Conservation (phyloP, 2,797 vertebrate species). For the Eleutherodactylus coqui region DNA sequence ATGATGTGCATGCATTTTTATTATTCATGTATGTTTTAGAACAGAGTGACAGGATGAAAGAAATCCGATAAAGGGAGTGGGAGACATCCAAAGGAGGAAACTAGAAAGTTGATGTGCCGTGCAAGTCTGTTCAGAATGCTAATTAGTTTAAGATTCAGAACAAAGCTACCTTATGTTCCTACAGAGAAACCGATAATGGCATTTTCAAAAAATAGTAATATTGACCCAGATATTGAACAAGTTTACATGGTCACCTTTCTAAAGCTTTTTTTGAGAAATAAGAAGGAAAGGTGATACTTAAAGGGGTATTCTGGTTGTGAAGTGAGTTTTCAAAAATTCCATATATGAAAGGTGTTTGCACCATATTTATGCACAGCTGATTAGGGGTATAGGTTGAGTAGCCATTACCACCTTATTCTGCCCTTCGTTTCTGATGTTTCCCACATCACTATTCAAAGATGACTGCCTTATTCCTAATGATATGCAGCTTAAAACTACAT, state of each 20-base stretch:
- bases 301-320: too few relatives aligned
- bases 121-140: slow-evolving; percentile 42
- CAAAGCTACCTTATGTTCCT: slow-evolving; percentile 33
- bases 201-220: slow-evolving; percentile 26
- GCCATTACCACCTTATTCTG: too few relatives aligned
- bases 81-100: slow-evolving; percentile 40
- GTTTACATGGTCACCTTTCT: neutral
- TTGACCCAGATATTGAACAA: slow-evolving; percentile 33
- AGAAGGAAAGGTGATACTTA: neutral
- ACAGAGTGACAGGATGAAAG: slow-evolving; percentile 58
- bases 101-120: slow-evolving; percentile 42
- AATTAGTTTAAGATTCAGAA: slow-evolving; percentile 42
- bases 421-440: too few relatives aligned
- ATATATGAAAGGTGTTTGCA: too few relatives aligned
- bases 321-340: too few relatives aligned
- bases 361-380: too few relatives aligned
- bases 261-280: neutral
- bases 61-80: slow-evolving; percentile 48
- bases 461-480: too few relatives aligned
- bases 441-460: too few relatives aligned
- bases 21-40: slow-evolving; percentile 55
- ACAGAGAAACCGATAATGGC: slow-evolving; percentile 26
- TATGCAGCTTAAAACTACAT: too few relatives aligned
- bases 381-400: too few relatives aligned
- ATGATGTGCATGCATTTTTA: slow-evolving; percentile 55